Conservation (phyloP, 2,797 vertebrate genomes). For the Coilia nasus region DNA sequence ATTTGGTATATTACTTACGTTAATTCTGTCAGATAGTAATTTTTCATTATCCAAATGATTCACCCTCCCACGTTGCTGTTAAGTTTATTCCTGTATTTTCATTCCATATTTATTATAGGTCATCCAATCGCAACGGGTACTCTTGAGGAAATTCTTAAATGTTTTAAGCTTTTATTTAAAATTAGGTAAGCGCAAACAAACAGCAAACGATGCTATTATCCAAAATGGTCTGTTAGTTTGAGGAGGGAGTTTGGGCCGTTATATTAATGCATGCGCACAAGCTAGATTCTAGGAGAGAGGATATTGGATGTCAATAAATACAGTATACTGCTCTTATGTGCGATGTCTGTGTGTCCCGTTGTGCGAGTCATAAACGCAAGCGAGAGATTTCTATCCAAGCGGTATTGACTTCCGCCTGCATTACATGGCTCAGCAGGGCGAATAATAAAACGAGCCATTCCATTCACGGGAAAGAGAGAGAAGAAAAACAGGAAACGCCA, state of each 20-base stretch:
- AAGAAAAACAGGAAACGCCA: slow-evolving; percentile 17
- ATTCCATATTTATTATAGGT: neutral
- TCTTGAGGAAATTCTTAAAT: neutral
- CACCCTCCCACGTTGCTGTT: neutral
- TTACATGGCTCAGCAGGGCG: slow-evolving; percentile 24
- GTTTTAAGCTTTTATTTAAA: neutral
- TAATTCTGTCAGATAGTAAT: neutral
- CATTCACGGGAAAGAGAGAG: slow-evolving; percentile 17
- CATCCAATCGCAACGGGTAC: neutral
- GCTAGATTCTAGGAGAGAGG: neutral
- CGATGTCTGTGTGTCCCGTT: neutral
- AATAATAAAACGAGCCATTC: slow-evolving; percentile 26
- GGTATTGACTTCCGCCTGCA: slow-evolving; percentile 31
- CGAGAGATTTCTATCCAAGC: slow-evolving; percentile 19
- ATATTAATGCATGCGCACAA: neutral
- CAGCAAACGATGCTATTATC: neutral
- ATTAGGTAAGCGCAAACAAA: neutral
- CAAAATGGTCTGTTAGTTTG: neutral
- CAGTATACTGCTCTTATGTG: slow-evolving; percentile 1
- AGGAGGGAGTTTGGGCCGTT: neutral
- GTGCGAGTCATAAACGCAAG: slow-evolving; percentile 4
- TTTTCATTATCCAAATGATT: neutral
- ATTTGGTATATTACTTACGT: neutral
- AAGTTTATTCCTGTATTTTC: neutral
- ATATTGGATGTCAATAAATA: slow-evolving; percentile 20